Conservation (phyloP, 2,797 vertebrate species). For the Sphenodon punctatus region DNA sequence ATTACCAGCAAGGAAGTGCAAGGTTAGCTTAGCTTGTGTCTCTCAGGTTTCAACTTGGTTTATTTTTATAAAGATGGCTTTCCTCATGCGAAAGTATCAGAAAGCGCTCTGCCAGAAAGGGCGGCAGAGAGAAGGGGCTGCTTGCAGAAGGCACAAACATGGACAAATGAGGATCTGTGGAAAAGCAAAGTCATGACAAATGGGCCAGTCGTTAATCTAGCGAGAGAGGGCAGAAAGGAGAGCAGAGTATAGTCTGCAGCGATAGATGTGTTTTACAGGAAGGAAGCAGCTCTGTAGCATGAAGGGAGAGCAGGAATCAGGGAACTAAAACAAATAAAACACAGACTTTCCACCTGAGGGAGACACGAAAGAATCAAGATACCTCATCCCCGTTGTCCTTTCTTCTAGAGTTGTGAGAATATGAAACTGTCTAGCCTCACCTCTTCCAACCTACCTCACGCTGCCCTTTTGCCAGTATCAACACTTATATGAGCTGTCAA, state of each 20-base stretch:
- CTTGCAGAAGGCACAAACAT: neutral
- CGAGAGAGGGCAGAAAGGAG: neutral
- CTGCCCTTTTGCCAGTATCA: constrained; percentile 67
- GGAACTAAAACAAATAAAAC: neutral
- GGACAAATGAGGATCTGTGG: rapidly evolving
- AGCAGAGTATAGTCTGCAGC: constrained; percentile 2
- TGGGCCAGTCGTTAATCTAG: neutral
- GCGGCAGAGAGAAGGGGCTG: neutral
- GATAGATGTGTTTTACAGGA: neutral
- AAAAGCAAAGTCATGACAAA: neutral
- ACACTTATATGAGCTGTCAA: neutral
- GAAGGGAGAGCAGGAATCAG: neutral
- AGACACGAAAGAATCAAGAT: neutral
- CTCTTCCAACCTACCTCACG: constrained; percentile 22
- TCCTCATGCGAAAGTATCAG: constrained; percentile 62
- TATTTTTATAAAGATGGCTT: constrained; percentile 65
- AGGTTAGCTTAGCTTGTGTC: constrained; percentile 37
- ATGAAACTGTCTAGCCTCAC: neutral
- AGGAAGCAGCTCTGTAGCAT: neutral
- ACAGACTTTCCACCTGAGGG: neutral
- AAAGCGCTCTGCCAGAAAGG: constrained; percentile 11
- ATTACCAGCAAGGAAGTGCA: constrained; percentile 54
- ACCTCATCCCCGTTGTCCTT: neutral
- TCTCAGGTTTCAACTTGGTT: constrained; percentile 51
- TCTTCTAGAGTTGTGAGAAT: neutral